Evolutionary conservation across 2,797 vertebrate genomes (phyloP), one percentile per base, ranked within the genome.

Genomic region (Gastrophryne carolinensis): DNA sequence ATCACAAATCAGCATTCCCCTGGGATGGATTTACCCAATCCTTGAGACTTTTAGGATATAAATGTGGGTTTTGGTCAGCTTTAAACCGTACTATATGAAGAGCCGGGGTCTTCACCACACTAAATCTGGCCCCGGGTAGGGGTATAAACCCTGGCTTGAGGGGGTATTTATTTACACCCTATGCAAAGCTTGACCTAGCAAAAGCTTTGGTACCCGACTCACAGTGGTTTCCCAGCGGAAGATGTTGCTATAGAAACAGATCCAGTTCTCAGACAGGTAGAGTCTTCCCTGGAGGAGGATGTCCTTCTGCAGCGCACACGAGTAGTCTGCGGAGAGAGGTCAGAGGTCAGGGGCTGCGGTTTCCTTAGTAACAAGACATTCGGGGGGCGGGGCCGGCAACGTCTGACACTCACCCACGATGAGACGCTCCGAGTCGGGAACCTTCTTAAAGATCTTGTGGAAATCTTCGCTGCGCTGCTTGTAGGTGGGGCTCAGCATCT

Each of bases 221-320:
- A 96, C 95, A 11, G 94, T 93, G 39, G 95, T 97, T 85, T 97
- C 95, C 95, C 95, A 96, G 83, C 95, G 93, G 89, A 97, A 97
- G 84, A 97, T 97, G 85, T 96, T 97, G 83, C 95, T 97, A 86
- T 97, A 95, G 87, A 97, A 97, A 83, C 95, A 96, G 72, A 97
- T 91, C 93, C 94, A 96, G 82, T 96, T 97, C 84, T 96, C 95
- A 0, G 95, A 97, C 73, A 96, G 87, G 82, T 97, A 96, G 41
- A 96, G 93, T 21, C 94, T 91, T 4, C 94, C 95, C 83, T 96
- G 95, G 9, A 97, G 93, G 69, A 97, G 87, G 77, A 97, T 97
- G 83, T 97, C 95, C 30, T 93, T 94, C 89, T 97, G 95, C 78
- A 97, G 87, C 13, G 95, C 95, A 11, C 95, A 96, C 12, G 95